A percentile compares a stretch with the other conserved stretches of the same genome.
Evolutionary conservation across 1,140 invertebrate species (phyloP).

Genomic region (Plectus sambesii): DNA sequence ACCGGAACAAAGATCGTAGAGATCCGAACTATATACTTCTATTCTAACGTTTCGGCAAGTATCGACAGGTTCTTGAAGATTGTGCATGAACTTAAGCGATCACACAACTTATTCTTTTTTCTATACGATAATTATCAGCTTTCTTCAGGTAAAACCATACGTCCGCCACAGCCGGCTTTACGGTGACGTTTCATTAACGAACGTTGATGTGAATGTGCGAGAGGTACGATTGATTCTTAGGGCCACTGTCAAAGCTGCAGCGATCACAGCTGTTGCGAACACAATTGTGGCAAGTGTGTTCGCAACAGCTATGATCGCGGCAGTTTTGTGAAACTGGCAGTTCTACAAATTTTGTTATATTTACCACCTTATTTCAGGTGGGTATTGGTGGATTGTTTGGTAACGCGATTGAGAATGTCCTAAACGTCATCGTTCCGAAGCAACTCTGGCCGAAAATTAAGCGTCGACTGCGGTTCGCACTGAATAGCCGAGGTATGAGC

Average conservation of each 20-base stretch:
- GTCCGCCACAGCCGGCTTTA: conserved; percentile 21
- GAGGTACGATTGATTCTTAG: conserved; percentile 12
- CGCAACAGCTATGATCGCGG: not conserved
- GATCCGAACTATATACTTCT: conserved; percentile 4
- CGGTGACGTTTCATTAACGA: conserved; percentile 27
- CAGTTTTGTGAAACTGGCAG: not conserved
- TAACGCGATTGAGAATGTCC: conserved; percentile 18
- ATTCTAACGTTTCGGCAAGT: too few species aligned
- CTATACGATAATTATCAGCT: too few species aligned
- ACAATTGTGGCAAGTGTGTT: too few species aligned
- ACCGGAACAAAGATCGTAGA: not conserved
- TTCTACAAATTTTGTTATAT: not conserved
- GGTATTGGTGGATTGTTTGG: conserved; percentile 21
- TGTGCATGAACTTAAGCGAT: too few species aligned
- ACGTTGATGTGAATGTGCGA: conserved; percentile 24
- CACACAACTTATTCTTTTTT: too few species aligned
- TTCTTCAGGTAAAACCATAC: conserved; percentile 25
- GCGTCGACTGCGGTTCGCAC: conserved; percentile 23
- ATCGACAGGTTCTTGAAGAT: too few species aligned
- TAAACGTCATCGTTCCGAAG: conserved; percentile 22
- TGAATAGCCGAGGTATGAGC: conserved; percentile 18
- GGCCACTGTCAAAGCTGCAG: not conserved
- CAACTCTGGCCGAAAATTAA: conserved; percentile 26
- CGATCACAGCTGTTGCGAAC: not conserved
- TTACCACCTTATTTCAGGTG: conserved; percentile 11